Conservation (phyloP, 2,888 invertebrate genomes). For the Mythimna ferrago region DNA sequence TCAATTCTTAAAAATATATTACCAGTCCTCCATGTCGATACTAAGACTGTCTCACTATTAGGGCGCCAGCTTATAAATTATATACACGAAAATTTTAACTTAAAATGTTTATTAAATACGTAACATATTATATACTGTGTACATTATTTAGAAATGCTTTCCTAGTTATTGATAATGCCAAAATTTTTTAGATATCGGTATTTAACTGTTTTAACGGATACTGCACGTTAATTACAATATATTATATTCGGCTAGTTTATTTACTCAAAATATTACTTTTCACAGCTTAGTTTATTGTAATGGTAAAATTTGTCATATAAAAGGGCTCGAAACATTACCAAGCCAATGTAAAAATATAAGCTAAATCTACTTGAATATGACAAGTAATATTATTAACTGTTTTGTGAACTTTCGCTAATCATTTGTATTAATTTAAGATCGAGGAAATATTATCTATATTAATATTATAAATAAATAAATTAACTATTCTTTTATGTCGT, state of each 20-base stretch:
- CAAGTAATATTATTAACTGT: constrained; percentile 45
- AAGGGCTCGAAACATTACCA: constrained; percentile 15
- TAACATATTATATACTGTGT: constrained; percentile 55
- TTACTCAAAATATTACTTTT: constrained; percentile 26
- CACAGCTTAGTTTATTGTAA: constrained; percentile 12
- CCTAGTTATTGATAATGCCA: constrained; percentile 61
- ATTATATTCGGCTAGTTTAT: constrained; percentile 33
- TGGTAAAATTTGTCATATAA: constrained; percentile 54
- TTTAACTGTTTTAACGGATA: constrained; percentile 48
- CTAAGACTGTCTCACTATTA: constrained; percentile 22
- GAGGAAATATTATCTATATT: constrained; percentile 68
- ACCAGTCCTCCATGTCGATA: neutral
- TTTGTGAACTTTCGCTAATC: constrained; percentile 47
- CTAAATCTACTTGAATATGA: constrained; percentile 33
- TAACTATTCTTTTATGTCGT: constrained; percentile 81
- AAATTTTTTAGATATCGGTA: constrained; percentile 59
- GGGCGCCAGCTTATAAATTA: constrained; percentile 50
- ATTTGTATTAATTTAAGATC: constrained; percentile 66
- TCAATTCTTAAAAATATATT: neutral
- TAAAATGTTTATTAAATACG: constrained; percentile 61
- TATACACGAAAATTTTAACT: constrained; percentile 51
- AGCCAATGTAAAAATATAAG: constrained; percentile 15
- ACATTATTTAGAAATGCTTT: constrained; percentile 65
- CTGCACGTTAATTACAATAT: constrained; percentile 48
- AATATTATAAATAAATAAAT: constrained; percentile 77